Conservation (phyloP, 2,888 invertebrate genomes). For the Drosophila antonietae region DNA sequence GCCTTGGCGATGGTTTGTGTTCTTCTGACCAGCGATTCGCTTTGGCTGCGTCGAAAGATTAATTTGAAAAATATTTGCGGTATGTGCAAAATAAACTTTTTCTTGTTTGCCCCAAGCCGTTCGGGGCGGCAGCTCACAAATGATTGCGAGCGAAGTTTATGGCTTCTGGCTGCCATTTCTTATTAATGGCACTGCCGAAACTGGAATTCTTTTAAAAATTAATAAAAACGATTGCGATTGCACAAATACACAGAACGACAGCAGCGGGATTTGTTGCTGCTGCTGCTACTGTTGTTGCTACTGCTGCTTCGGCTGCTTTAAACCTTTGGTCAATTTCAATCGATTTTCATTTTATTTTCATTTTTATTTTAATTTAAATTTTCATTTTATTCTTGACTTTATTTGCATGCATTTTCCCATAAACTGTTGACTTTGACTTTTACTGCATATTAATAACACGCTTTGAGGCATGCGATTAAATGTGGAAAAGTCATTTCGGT, state of each 20-base stretch:
- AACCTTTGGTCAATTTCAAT: slow-evolving; percentile 24
- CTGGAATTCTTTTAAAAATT: slow-evolving; percentile 66
- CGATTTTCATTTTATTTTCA: slow-evolving; percentile 24
- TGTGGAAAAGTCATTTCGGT: background rate
- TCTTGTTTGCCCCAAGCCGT: slow-evolving; percentile 21
- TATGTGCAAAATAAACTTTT: slow-evolving; percentile 48
- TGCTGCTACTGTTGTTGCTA: slow-evolving; percentile 9
- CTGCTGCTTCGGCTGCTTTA: slow-evolving; percentile 20
- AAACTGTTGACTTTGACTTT: slow-evolving; percentile 66
- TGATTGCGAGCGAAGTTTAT: slow-evolving; percentile 44
- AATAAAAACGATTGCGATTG: slow-evolving; percentile 64
- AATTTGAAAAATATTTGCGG: slow-evolving; percentile 60
- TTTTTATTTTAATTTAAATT: slow-evolving; percentile 12
- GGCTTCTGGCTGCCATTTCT: slow-evolving; percentile 43
- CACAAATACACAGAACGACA: slow-evolving; percentile 33
- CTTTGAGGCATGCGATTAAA: slow-evolving; percentile 22
- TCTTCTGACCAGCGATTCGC: slow-evolving; percentile 18
- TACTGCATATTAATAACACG: slow-evolving; percentile 24
- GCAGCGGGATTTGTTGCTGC: background rate
- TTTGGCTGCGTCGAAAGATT: slow-evolving; percentile 38
- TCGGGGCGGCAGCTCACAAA: slow-evolving; percentile 32
- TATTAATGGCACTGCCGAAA: slow-evolving; percentile 47
- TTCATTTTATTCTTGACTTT: slow-evolving; percentile 27
- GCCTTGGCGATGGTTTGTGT: slow-evolving; percentile 4
- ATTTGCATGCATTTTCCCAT: slow-evolving; percentile 60